Conservation (phyloP, 2,888 invertebrate species). For the Leucophenga montana region DNA sequence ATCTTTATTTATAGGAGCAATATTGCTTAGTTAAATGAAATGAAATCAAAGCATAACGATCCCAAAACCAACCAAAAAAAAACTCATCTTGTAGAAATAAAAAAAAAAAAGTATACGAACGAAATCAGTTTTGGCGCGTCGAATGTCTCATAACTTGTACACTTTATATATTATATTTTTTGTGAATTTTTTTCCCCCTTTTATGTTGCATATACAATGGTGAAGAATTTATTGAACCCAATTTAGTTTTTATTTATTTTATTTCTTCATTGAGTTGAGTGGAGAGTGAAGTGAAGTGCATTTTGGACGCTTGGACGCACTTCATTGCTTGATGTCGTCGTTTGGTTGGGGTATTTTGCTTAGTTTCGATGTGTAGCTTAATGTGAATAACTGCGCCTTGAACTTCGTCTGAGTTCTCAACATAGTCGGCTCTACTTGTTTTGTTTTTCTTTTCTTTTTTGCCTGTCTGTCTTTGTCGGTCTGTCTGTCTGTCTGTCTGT, state of each 20-base stretch:
- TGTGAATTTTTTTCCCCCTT: not conserved
- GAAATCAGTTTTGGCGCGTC: not conserved
- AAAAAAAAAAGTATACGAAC: too few relatives aligned
- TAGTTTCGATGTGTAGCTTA: not conserved
- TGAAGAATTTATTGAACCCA: slow-evolving; percentile 19
- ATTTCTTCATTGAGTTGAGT: slow-evolving; percentile 10
- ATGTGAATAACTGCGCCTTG: slow-evolving; percentile 3
- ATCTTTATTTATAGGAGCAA: not conserved
- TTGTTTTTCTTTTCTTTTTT: too few relatives aligned
- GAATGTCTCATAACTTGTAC: not conserved
- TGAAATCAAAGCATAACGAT: slow-evolving; percentile 9
- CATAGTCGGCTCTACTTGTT: too few relatives aligned
- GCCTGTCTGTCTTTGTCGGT: too few relatives aligned
- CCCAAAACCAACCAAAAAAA: not conserved
- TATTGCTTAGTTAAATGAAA: not conserved
- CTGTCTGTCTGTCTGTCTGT: slow-evolving; percentile 7
- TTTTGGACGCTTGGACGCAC: not conserved
- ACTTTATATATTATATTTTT: not conserved
- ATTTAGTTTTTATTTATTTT: slow-evolving; percentile 22
- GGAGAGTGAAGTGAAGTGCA: slow-evolving; percentile 9
- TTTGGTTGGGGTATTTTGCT: not conserved
- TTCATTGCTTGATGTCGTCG: not conserved
- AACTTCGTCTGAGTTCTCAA: not conserved
- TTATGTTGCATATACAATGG: not conserved
- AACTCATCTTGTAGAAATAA: too few relatives aligned